Conservation (phyloP, 2,113 vertebrate species). For the Mustela lutreola region DNA sequence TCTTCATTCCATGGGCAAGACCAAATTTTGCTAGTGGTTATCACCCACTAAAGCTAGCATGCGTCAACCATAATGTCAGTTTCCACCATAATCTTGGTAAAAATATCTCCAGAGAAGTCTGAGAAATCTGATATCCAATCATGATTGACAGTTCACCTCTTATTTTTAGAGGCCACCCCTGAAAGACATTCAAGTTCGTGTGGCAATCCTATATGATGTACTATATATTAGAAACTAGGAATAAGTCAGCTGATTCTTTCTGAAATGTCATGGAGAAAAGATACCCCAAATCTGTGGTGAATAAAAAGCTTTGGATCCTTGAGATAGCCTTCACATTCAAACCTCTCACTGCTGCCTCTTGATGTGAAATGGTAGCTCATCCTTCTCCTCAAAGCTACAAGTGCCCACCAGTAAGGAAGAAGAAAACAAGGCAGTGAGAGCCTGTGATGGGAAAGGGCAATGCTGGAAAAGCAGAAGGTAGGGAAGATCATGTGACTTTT, state of each 20-base stretch:
- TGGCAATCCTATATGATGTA: not conserved
- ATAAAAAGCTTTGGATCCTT: not conserved
- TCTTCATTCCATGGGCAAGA: not conserved
- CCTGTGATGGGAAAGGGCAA: not conserved
- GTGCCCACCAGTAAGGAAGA: not conserved
- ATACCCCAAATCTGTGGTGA: not conserved
- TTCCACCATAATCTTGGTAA: not conserved
- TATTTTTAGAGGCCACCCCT: not conserved
- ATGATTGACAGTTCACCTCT: not conserved
- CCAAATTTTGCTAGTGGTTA: not conserved
- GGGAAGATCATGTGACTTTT: not conserved
- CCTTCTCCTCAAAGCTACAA: not conserved
- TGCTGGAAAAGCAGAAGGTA: not conserved
- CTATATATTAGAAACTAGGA: not conserved
- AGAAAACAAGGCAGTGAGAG: not conserved
- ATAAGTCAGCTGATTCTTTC: not conserved
- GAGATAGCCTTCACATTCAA: not conserved
- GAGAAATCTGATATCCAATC: not conserved
- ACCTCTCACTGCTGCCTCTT: not conserved
- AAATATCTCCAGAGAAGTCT: not conserved
- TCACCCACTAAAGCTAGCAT: not conserved
- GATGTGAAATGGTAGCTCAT: not conserved
- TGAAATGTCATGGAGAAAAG: not conserved
- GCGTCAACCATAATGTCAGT: not conserved
- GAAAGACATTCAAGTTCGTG: not conserved